Evolutionary conservation across 2,113 vertebrate genomes (phyloP).

Genomic region (Agapornis roseicollis): DNA sequence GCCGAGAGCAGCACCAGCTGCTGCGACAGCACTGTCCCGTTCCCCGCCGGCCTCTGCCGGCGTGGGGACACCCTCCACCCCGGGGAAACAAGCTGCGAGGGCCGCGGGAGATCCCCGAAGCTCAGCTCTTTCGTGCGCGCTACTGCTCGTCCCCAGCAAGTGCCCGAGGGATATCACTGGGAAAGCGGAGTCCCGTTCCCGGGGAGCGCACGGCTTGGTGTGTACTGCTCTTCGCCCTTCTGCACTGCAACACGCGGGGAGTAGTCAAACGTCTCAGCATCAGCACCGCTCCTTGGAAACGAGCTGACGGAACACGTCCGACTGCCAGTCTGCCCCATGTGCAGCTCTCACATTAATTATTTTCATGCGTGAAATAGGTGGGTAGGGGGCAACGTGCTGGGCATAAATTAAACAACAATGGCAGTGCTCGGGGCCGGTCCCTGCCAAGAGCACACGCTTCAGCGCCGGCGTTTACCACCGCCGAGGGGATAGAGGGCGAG

Average conservation of each 20-base stretch:
- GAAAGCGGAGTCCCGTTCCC: accelerated
- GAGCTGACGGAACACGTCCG: neutral
- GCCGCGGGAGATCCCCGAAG: neutral
- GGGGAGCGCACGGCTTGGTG: neutral
- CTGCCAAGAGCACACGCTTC: neutral
- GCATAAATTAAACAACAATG: slow-evolving; percentile 74
- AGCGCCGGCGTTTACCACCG: neutral
- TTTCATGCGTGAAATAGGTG: slow-evolving; percentile 30
- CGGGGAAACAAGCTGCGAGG: neutral
- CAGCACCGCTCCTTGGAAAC: neutral
- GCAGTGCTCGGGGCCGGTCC: slow-evolving; percentile 10
- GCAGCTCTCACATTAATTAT: neutral
- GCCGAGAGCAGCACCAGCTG: neutral
- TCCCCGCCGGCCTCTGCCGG: neutral
- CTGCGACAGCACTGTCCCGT: neutral
- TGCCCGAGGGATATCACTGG: too few species aligned
- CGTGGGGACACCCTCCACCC: accelerated
- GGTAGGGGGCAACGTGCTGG: slow-evolving; percentile 44
- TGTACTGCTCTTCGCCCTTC: neutral
- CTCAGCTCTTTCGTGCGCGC: neutral
- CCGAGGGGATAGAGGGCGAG: neutral
- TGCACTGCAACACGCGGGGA: neutral
- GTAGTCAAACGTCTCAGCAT: neutral
- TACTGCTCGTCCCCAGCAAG: neutral
- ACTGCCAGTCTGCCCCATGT: neutral